Conservation (phyloP, 2,797 vertebrate species). For the Phoeniculus purpureus region DNA sequence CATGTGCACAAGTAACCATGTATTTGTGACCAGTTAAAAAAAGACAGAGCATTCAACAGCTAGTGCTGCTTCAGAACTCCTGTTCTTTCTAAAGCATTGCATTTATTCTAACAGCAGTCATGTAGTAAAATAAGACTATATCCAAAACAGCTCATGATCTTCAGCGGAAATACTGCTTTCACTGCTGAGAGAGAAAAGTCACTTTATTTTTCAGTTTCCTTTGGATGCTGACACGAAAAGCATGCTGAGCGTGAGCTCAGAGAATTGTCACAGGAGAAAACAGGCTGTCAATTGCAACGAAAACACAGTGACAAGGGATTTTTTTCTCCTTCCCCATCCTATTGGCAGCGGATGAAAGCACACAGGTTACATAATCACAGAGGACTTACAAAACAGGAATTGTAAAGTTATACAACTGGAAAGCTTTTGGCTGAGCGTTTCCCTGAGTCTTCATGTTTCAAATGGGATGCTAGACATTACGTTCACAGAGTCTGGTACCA, state of each 20-base stretch:
- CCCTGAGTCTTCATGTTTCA: constrained; percentile 75
- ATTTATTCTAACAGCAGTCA: constrained; percentile 16
- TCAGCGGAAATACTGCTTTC: background rate
- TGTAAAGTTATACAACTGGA: constrained; percentile 53
- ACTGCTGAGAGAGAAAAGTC: background rate
- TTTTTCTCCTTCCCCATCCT: constrained; percentile 2
- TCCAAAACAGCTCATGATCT: constrained; percentile 6
- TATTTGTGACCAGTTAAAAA: background rate
- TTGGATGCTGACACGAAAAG: constrained; percentile 24
- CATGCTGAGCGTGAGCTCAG: background rate
- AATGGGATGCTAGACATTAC: background rate
- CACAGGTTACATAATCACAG: background rate
- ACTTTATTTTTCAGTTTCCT: constrained; percentile 17
- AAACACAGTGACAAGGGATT: background rate
- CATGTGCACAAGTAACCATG: background rate
- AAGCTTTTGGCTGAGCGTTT: constrained; percentile 70
- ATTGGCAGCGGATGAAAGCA: background rate
- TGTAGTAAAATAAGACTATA: background rate
- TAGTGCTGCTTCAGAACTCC: background rate
- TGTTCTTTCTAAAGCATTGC: background rate
- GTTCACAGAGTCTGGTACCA: constrained; percentile 1
- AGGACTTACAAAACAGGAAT: constrained; percentile 31
- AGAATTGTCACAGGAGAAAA: constrained; percentile 36
- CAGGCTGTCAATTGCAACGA: background rate
- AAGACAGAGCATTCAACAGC: background rate